Conservation (phyloP, 2,113 vertebrate species). For the Pristiophorus japonicus region DNA sequence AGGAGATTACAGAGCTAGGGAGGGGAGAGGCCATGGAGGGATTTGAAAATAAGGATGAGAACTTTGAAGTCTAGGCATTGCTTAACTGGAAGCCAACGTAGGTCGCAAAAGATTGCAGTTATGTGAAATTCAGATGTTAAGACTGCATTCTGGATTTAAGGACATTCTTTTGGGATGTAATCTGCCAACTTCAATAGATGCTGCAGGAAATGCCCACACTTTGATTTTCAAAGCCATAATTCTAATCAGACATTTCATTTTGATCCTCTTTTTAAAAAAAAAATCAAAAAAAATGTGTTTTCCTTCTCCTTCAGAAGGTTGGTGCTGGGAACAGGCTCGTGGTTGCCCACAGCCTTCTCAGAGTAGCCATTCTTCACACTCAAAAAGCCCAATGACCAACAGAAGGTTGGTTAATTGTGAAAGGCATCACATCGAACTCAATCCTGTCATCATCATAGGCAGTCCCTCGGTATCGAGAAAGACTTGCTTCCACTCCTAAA, state of each 20-base stretch:
- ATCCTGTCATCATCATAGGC: neutral
- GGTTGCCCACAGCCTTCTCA: neutral
- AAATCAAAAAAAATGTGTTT: neutral
- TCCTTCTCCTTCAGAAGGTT: neutral
- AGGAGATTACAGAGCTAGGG: too few relatives aligned
- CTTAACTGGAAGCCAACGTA: too few relatives aligned
- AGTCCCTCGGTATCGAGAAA: too few relatives aligned
- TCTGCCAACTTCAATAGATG: neutral
- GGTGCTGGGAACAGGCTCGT: neutral
- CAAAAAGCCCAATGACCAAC: neutral
- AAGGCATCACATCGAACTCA: neutral
- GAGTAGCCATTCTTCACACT: neutral
- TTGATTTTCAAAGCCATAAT: too few relatives aligned
- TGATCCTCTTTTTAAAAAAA: neutral
- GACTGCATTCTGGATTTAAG: neutral
- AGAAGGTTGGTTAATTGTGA: neutral
- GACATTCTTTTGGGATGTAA: neutral
- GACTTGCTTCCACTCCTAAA: too few relatives aligned
- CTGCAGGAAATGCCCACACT: neutral
- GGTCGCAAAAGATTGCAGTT: neutral
- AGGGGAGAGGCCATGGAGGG: too few relatives aligned
- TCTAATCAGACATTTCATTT: neutral
- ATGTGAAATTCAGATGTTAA: neutral
- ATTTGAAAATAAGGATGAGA: too few relatives aligned
- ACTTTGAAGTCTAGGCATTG: too few relatives aligned